phyloP scores from a whole-genome alignment of 2,888 invertebrate species.

The Diaphora mendica region DNA sequence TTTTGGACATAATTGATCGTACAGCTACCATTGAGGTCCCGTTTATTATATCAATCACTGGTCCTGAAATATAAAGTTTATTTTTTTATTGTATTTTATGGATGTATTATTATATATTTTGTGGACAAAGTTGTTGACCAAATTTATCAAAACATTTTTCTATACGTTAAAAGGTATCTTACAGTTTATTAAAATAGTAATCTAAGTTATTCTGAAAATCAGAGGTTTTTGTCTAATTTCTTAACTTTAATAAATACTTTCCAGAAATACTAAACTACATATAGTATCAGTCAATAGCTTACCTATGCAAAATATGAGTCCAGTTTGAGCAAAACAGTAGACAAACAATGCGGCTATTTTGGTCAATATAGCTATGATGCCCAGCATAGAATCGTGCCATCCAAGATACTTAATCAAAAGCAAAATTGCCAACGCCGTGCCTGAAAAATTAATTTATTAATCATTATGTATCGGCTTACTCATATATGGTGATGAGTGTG shows the following conservation, averaged over 20 bases:
- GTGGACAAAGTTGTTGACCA: too few species aligned
- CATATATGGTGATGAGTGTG: too few species aligned
- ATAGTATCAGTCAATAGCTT: neutral
- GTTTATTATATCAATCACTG: constrained; percentile 89
- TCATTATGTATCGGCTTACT: too few species aligned
- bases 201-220: too few species aligned
- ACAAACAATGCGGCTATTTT: constrained; percentile 89
- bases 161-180: too few species aligned
- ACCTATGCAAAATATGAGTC: constrained; percentile 91
- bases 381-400: constrained; percentile 45
- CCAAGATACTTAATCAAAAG: constrained; percentile 83
- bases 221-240: too few species aligned
- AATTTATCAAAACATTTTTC: too few species aligned
- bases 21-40: constrained; percentile 90
- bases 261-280: too few species aligned
- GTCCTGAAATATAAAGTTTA: constrained; percentile 82
- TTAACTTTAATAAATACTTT: too few species aligned
- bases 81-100: too few species aligned
- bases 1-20: constrained; percentile 90
- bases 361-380: constrained; percentile 40
- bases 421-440: constrained; percentile 71
- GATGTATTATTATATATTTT: too few species aligned
- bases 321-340: constrained; percentile 92
- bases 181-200: too few species aligned
- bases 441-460: constrained; percentile 54